Conservation (phyloP, 2,113 vertebrate genomes). For the Caretta caretta region DNA sequence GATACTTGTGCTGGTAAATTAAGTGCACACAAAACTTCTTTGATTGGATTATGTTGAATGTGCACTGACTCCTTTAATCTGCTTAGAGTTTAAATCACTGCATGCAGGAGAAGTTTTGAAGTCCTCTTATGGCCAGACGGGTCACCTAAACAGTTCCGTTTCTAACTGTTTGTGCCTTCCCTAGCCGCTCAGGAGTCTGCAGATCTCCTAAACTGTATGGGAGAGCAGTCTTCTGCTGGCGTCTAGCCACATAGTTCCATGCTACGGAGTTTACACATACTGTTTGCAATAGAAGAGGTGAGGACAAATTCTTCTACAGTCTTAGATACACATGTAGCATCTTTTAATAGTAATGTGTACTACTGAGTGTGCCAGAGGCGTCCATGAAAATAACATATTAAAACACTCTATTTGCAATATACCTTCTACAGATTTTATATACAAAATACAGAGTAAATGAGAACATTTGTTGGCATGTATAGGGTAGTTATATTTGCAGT, state of each 20-base stretch:
- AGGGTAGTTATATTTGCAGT: not conserved
- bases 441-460: not conserved
- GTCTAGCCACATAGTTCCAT: not conserved
- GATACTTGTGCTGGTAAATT: not conserved
- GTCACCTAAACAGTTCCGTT: not conserved
- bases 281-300: not conserved
- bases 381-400: not conserved
- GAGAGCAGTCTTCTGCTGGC: not conserved
- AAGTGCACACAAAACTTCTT: not conserved
- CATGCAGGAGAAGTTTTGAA: not conserved
- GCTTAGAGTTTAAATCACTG: not conserved
- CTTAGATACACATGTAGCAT: not conserved
- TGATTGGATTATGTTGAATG: not conserved
- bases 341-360: not conserved
- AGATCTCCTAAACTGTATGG: not conserved
- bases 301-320: not conserved
- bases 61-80: not conserved
- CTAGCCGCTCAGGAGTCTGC: not conserved
- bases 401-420: not conserved
- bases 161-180: not conserved
- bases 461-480: not conserved
- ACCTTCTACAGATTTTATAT: not conserved
- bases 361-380: not conserved
- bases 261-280: not conserved
- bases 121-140: not conserved